phyloP scores from a whole-genome alignment of 2,888 invertebrate species.

The Trichogramma dendrolimi region DNA sequence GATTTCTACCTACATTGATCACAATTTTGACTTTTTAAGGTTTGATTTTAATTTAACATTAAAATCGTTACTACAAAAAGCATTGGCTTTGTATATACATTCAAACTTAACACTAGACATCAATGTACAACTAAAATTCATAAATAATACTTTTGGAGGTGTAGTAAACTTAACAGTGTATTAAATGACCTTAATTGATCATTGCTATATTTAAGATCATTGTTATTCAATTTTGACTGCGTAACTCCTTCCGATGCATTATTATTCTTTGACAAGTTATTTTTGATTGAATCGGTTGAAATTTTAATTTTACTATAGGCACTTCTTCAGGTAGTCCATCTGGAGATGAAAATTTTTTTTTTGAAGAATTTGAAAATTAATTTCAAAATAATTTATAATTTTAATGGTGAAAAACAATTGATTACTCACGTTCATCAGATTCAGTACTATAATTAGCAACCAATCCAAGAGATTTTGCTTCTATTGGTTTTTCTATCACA shows the following conservation, averaged over 20 bases:
- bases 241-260: constrained; percentile 4
- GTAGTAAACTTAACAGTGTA: constrained; percentile 73
- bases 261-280: not conserved
- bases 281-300: constrained; percentile 11
- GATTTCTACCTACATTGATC: no score
- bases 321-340: constrained; percentile 42
- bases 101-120: no score
- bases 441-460: constrained; percentile 44
- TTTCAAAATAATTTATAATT: constrained; percentile 8
- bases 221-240: not conserved
- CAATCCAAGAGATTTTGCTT: constrained; percentile 28
- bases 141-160: constrained; percentile 63
- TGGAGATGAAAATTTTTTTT: constrained; percentile 26
- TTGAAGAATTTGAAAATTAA: not conserved
- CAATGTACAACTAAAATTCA: no score
- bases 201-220: constrained; percentile 12
- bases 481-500: not conserved
- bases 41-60: no score
- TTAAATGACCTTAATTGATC: constrained; percentile 55
- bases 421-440: constrained; percentile 37
- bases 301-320: constrained; percentile 39
- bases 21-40: no score
- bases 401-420: constrained; percentile 1
- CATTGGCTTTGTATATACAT: no score
- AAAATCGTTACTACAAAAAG: no score